A percentile compares a stretch with the other conserved stretches of the same genome.
phyloP scores from a whole-genome alignment of 2,888 invertebrate species.

The Diabrotica balteata region DNA sequence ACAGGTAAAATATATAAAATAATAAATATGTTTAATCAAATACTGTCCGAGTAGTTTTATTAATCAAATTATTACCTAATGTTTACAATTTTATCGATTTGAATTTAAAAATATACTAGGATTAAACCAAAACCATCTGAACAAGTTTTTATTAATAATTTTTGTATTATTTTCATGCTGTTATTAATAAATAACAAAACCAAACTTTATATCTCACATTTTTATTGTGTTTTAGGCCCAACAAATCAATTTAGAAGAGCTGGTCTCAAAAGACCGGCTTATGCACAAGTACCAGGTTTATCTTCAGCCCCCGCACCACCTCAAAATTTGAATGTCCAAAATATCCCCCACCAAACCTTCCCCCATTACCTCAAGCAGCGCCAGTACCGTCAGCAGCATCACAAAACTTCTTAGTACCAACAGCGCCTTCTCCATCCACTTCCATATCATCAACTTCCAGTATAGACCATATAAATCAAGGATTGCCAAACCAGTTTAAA shows the following conservation, averaged over 20 bases:
- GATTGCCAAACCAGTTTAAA: constrained; percentile 42
- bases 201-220: too few species aligned
- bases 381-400: constrained; percentile 6
- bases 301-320: constrained; percentile 35
- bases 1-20: constrained; percentile 31
- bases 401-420: constrained; percentile 13
- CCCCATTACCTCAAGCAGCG: constrained; percentile 21
- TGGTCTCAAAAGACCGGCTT: constrained; percentile 72
- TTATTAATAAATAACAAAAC: too few species aligned
- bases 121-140: too few species aligned
- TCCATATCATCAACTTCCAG: constrained; percentile 33
- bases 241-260: constrained; percentile 71
- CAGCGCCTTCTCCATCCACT: constrained; percentile 39
- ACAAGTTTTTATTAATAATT: too few species aligned
- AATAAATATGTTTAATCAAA: not conserved
- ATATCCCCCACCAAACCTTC: constrained; percentile 21
- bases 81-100: too few species aligned
- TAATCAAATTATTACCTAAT: too few species aligned
- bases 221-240: constrained; percentile 41
- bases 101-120: too few species aligned
- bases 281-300: constrained; percentile 81
- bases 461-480: constrained; percentile 35
- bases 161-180: too few species aligned
- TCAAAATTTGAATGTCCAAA: constrained; percentile 22
- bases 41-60: too few species aligned